These are phyloP conservation scores for Sepiola atlantica DNA, from an alignment of 2,888 invertebrate genomes.

Conservation along the genomic window DNA sequence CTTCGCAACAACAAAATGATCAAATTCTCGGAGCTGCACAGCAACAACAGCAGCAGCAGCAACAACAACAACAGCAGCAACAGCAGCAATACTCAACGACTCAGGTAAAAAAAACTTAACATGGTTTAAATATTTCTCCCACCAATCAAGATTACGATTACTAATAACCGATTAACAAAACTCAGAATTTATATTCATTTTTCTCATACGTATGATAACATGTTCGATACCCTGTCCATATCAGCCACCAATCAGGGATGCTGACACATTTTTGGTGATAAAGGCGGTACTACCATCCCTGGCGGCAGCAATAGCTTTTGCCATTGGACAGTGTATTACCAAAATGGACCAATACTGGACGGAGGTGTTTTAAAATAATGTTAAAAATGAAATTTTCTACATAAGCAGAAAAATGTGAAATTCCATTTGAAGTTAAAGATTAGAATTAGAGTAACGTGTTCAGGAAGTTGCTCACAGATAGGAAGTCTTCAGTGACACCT, in stretches of 20 bases:
- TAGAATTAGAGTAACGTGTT: no score
- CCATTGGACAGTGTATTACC: no score
- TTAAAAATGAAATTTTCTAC: no score
- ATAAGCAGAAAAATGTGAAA: no score
- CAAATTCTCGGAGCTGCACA: conserved; percentile 36
- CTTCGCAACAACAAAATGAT: conserved; percentile 50
- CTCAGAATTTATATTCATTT: not conserved
- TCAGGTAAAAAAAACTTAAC: conserved; percentile 51
- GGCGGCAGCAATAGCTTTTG: no score
- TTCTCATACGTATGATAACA: not conserved
- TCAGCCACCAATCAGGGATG: conserved; percentile 48
- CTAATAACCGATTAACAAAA: not conserved
- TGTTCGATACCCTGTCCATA: not conserved
- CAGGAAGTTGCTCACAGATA: no score
- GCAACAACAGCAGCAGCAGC: conserved; percentile 19
- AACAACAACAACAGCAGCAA: conserved; percentile 48
- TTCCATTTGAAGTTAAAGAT: no score
- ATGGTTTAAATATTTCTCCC: not conserved
- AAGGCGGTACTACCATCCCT: not conserved
- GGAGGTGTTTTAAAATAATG: no score
- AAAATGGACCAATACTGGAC: no score
- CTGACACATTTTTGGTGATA: not conserved
- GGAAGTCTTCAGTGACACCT: no score
- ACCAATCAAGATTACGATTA: not conserved
- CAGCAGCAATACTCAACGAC: conserved; percentile 51